phyloP scores from a whole-genome alignment of 2,113 vertebrate species.

The Bambusicola thoracicus region DNA sequence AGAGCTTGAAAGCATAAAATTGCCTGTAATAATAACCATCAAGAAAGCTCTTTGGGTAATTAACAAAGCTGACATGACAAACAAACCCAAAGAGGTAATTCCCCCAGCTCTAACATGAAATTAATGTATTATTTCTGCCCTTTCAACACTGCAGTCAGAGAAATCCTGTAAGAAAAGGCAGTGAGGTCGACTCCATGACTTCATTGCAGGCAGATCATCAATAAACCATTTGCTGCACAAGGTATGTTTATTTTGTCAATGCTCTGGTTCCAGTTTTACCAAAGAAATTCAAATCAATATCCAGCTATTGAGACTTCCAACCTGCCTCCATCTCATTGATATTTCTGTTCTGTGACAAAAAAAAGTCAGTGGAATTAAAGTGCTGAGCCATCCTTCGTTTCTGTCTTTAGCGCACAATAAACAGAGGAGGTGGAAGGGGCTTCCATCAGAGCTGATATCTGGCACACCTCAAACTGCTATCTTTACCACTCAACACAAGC shows the following conservation, averaged over 20 bases:
- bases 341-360: neutral
- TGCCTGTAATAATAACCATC: neutral
- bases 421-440: neutral
- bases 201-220: neutral
- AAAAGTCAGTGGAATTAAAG: neutral
- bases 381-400: neutral
- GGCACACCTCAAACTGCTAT: neutral
- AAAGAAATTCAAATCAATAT: neutral
- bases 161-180: neutral
- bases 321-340: neutral
- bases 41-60: conserved; percentile 23
- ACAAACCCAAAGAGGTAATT: neutral
- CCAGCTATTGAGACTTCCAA: neutral
- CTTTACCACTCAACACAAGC: neutral
- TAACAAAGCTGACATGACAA: conserved; percentile 28
- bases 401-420: neutral
- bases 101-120: neutral
- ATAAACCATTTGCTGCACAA: neutral
- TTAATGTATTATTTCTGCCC: neutral
- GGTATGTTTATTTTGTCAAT: neutral
- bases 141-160: neutral
- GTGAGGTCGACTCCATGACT: neutral
- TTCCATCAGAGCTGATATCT: neutral
- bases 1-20: neutral
- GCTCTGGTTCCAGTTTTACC: neutral